phyloP scores from a whole-genome alignment of 2,888 invertebrate genomes.

The Heliconius ismenius region DNA sequence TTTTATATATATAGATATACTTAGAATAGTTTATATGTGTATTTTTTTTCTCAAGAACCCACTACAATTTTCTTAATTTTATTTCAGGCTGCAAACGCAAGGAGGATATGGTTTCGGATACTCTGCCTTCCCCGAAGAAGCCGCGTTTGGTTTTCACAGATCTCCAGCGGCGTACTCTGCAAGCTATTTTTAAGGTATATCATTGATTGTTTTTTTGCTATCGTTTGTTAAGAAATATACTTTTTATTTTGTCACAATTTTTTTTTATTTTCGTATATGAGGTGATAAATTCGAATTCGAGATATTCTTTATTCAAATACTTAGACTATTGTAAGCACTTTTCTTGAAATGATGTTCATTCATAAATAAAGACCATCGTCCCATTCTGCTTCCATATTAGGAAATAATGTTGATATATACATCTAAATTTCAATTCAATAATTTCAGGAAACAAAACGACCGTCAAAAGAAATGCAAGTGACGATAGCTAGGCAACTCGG shows the following conservation, averaged over 20 bases:
- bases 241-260: background rate
- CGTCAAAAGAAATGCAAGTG: slow-evolving; percentile 99
- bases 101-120: slow-evolving; percentile 93
- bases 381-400: background rate
- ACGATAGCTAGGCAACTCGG: slow-evolving; percentile 98
- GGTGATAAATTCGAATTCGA: too few relatives aligned
- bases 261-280: background rate
- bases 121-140: slow-evolving; percentile 97
- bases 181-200: slow-evolving; percentile 99
- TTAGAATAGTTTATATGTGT: background rate
- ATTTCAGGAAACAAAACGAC: slow-evolving; percentile 97
- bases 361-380: background rate
- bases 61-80: background rate
- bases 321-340: background rate
- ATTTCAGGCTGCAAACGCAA: slow-evolving; percentile 95
- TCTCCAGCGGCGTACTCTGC: slow-evolving; percentile 99
- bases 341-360: too few relatives aligned
- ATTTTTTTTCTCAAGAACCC: background rate
- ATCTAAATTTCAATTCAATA: slow-evolving; percentile 9
- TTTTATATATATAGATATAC: too few relatives aligned
- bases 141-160: slow-evolving; percentile 99
- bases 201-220: background rate
- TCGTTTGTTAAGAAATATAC: background rate
- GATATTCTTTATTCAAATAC: too few relatives aligned
- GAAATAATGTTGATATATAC: background rate